Percentiles rank a stretch among this genome's conserved stretches.
Evolutionary conservation across 2,113 vertebrate genomes (phyloP).

Genomic region (Zosterops borbonicus): DNA sequence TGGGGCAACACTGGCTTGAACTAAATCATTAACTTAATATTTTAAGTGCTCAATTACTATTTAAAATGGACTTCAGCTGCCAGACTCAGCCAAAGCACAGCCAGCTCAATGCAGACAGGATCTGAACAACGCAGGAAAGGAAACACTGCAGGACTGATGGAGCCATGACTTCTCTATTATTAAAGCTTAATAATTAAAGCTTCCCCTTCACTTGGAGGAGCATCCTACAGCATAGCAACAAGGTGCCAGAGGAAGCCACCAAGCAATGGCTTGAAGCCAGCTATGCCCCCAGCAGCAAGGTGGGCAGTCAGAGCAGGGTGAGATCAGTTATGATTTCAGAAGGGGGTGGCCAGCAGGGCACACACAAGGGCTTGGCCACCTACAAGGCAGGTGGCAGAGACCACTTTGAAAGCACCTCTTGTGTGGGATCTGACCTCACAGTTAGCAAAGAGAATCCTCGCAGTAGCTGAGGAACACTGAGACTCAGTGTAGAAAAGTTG

Average conservation of each 20-base stretch:
- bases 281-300: not conserved
- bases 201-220: not conserved
- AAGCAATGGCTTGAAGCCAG: not conserved
- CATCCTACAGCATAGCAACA: not conserved
- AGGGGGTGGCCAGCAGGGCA: not conserved
- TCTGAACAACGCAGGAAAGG: not conserved
- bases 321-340: not conserved
- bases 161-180: not conserved
- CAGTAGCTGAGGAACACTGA: not conserved
- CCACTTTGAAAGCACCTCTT: not conserved
- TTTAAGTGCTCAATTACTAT: slow-evolving; percentile 15
- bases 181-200: not conserved
- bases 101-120: not conserved
- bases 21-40: not conserved
- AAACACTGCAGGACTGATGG: not conserved
- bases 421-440: not conserved
- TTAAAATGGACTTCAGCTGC: slow-evolving; percentile 10
- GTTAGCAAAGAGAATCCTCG: not conserved
- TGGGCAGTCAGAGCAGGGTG: not conserved
- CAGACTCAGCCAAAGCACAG: not conserved
- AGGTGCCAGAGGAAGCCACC: not conserved
- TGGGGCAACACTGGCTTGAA: not conserved
- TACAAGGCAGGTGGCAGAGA: not conserved
- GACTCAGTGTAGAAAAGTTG: not conserved
- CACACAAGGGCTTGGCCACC: not conserved